Evolutionary conservation across 2,888 invertebrate species (phyloP).

Genomic region (Xestia xanthographa): DNA sequence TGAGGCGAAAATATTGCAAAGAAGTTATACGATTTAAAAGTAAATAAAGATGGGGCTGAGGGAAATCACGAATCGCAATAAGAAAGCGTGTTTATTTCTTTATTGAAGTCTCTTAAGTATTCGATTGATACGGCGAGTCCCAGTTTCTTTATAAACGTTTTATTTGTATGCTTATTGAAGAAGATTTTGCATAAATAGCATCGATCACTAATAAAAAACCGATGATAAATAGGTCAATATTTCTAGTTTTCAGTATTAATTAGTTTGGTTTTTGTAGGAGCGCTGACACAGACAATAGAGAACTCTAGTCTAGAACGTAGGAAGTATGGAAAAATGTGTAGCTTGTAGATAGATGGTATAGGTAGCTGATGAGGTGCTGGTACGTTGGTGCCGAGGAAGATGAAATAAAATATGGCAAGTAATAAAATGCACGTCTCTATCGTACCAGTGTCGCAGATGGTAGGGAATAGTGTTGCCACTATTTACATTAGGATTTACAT

Average conservation of each 20-base stretch:
- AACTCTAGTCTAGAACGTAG: neutral
- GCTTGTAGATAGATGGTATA: too few relatives aligned
- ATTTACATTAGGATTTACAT: too few relatives aligned
- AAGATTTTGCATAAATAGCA: neutral
- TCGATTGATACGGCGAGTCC: neutral
- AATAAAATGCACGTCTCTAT: too few relatives aligned
- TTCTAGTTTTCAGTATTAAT: neutral
- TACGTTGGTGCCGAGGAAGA: too few relatives aligned
- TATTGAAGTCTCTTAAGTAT: constrained; percentile 39
- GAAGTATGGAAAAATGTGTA: too few relatives aligned
- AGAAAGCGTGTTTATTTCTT: constrained; percentile 40
- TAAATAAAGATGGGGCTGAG: constrained; percentile 44
- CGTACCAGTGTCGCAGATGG: too few relatives aligned
- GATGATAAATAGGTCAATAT: too few relatives aligned
- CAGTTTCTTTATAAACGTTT: neutral
- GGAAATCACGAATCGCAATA: constrained; percentile 45
- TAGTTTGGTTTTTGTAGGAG: neutral
- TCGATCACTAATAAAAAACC: too few relatives aligned
- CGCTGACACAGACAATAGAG: too few relatives aligned
- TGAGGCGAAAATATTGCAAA: constrained; percentile 17
- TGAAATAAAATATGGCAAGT: too few relatives aligned
- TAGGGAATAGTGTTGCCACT: too few relatives aligned
- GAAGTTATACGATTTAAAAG: constrained; percentile 42
- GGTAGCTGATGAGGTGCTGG: too few relatives aligned
- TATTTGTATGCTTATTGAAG: neutral